Base-by-base conservation (phyloP, 2,888 invertebrate species). In the Thereva nobilitata region DNA sequence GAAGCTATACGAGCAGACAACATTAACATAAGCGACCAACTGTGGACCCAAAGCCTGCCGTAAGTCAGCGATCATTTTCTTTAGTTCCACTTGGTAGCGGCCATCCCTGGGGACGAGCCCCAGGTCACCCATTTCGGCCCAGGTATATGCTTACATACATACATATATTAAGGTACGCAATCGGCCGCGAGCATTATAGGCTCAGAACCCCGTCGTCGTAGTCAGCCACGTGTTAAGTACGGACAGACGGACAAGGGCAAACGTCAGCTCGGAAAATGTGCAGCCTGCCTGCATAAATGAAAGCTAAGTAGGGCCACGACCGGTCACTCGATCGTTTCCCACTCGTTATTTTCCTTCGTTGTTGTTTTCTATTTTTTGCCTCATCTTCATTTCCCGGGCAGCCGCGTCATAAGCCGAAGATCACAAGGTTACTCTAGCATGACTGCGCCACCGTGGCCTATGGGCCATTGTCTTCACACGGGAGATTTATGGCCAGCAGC, bases 251-350 rank as follows among this genome's bases (percentile, higher is more conserved):
- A 3, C 45, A 59, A 47, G 47, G 57, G 47, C 47, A 47, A 47
- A 35, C 57, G 8, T 37, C 10, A 38, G 57, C 9, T 56, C 34
- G 35, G 41, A 38, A 10, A 12, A 6, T 57, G 57, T 59, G 35
- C 47, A 59, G 45, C 10, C 38, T 59, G 45, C 10, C 38, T 59
- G 57, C 45, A 59, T 59, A 47, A 59, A 59, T 59, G 47, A 38
- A 59, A 59, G 47, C 47, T 59, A 59, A 59, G 34, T 38, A 59
- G 57, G 57, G 57, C 57, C 57, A 38, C 47, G 57, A 59, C 57
- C 57, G 57, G 47, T 59, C 57, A 59, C 47, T 8, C 56, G 35
- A 12, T 37, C 57, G 37, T 47, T 57, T 57, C 9, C 8, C 38
- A 23, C 10, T 38, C 23, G 23, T 23, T 23, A 2, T 45, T 47